Conservation (phyloP, 2,888 invertebrate genomes). For the Stenotaenia linearis region DNA sequence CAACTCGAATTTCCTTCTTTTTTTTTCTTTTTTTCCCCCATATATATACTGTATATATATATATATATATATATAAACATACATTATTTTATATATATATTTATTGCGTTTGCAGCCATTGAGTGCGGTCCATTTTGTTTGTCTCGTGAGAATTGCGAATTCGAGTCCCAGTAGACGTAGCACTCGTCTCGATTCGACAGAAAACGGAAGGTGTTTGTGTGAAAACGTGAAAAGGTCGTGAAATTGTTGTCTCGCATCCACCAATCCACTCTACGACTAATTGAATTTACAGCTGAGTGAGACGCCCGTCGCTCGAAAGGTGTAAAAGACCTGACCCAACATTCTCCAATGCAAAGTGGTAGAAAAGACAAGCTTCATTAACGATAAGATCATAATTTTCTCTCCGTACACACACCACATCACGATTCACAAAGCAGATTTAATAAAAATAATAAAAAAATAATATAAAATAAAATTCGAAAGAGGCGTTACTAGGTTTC, state of each 20-base stretch:
- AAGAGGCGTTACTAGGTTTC: no score
- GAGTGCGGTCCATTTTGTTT: conserved; percentile 10
- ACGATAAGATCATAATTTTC: neutral
- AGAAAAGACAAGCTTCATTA: neutral
- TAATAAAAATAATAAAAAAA: no score
- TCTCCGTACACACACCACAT: neutral
- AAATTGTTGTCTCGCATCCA: neutral
- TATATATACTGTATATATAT: no score
- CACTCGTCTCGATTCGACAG: neutral
- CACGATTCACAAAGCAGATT: neutral
- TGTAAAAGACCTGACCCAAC: conserved; percentile 14
- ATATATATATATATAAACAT: no score
- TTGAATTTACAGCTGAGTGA: conserved; percentile 6
- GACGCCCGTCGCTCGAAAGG: neutral
- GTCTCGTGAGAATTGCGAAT: neutral
- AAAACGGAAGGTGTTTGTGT: neutral
- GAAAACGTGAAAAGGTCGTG: conserved; percentile 14
- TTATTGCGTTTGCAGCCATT: neutral
- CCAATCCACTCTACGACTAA: neutral
- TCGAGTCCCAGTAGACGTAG: neutral
- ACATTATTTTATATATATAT: no score
- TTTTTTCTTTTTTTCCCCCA: neutral
- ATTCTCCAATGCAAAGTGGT: neutral
- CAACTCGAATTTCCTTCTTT: conserved; percentile 1
- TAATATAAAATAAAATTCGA: no score